Evolutionary conservation across 2,113 vertebrate genomes (phyloP).

Genomic region (Salminus brasiliensis): DNA sequence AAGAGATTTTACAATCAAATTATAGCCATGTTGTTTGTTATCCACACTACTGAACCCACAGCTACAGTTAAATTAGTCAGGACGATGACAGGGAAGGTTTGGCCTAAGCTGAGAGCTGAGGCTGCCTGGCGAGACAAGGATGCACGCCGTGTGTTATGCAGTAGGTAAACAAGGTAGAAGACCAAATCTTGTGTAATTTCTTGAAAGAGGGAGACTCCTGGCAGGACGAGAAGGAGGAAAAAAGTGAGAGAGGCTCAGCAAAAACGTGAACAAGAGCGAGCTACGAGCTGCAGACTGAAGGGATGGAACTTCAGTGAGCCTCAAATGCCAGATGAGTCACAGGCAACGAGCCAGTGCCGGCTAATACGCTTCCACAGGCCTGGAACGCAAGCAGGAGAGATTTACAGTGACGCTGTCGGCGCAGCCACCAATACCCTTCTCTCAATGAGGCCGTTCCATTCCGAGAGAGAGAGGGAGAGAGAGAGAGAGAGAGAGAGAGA

Average conservation of each 20-base stretch:
- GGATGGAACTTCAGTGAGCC: slow-evolving; percentile 32
- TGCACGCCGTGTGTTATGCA: background rate
- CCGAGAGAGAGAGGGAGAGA: too few species aligned
- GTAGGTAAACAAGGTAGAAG: background rate
- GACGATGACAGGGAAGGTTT: too few species aligned
- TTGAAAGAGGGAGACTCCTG: slow-evolving; percentile 34
- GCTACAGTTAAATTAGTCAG: too few species aligned
- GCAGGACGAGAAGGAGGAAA: background rate
- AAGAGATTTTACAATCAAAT: too few species aligned
- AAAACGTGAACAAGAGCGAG: background rate
- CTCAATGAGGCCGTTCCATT: slow-evolving; percentile 50
- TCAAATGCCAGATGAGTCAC: slow-evolving; percentile 78
- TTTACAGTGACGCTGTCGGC: slow-evolving; percentile 61
- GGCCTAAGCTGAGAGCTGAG: too few species aligned
- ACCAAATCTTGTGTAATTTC: background rate
- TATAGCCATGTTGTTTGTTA: too few species aligned
- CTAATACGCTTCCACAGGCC: slow-evolving; percentile 63
- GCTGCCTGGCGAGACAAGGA: too few species aligned
- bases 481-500: too few species aligned
- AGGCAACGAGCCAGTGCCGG: slow-evolving; percentile 62
- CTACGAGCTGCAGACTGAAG: background rate
- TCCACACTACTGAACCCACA: too few species aligned
- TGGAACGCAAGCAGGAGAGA: slow-evolving; percentile 54
- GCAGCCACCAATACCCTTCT: slow-evolving; percentile 61
- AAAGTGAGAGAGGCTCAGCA: slow-evolving; percentile 30